phyloP scores from a whole-genome alignment of 2,797 vertebrate species.

The Astyanax mexicanus region DNA sequence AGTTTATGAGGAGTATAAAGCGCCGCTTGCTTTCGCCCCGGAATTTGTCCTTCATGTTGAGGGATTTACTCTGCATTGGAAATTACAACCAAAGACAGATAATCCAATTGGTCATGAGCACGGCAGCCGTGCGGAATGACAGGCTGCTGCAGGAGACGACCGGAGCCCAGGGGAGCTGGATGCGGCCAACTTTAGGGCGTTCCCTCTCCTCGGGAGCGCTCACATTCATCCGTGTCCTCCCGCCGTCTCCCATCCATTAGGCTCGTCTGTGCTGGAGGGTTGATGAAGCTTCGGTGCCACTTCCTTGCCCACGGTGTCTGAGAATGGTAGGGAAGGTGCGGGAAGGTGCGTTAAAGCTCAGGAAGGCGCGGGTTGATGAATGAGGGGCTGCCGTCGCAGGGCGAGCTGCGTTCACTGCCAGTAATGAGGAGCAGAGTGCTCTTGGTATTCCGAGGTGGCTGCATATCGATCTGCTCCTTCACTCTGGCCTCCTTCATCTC shows the following conservation, averaged over 20 bases:
- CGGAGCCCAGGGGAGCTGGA: not conserved
- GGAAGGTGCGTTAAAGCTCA: too few species aligned
- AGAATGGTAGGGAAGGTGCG: slow-evolving; percentile 39
- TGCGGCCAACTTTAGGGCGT: slow-evolving; percentile 27
- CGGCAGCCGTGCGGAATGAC: slow-evolving; percentile 32
- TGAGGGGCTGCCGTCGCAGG: slow-evolving; percentile 39
- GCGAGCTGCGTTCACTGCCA: slow-evolving; percentile 39
- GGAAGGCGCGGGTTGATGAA: slow-evolving; percentile 53
- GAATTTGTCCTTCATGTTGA: slow-evolving; percentile 45
- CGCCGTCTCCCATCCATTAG: slow-evolving; percentile 21
- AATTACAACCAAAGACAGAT: slow-evolving; percentile 53
- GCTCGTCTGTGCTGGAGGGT: slow-evolving; percentile 8
- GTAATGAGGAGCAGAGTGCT: slow-evolving; percentile 54
- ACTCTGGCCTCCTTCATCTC: slow-evolving; percentile 55
- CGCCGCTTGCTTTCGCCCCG: slow-evolving; percentile 41
- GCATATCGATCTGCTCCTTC: slow-evolving; percentile 55
- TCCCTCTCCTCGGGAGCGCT: slow-evolving; percentile 13
- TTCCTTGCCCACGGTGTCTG: slow-evolving; percentile 45
- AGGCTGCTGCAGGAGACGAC: slow-evolving; percentile 22
- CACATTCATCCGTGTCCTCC: slow-evolving; percentile 8
- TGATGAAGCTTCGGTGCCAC: slow-evolving; percentile 38
- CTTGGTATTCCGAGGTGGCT: slow-evolving; percentile 54
- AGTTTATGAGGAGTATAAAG: slow-evolving; percentile 49
- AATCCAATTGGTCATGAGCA: slow-evolving; percentile 54
- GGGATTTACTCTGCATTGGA: slow-evolving; percentile 51